Evolutionary conservation across 2,797 vertebrate species (phyloP).

Genomic region (Mormyrops attenuatus): DNA sequence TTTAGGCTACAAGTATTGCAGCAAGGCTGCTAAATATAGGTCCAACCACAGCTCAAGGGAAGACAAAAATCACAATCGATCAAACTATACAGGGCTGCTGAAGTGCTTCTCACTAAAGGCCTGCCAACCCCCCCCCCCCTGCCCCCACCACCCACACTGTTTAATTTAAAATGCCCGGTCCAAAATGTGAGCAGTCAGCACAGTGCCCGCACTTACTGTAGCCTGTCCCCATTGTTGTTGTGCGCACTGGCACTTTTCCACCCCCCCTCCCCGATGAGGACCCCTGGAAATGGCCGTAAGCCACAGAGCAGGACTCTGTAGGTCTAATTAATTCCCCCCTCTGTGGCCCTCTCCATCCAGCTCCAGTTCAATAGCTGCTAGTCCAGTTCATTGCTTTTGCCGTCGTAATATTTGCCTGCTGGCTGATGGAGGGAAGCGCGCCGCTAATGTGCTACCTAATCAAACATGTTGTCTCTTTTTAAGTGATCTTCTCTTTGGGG

Average conservation of each 20-base stretch:
- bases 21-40: conserved; percentile 37
- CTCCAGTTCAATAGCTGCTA: not conserved
- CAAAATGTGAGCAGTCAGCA: not conserved
- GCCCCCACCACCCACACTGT: not conserved
- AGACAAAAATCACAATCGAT: conserved; percentile 45
- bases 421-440: not conserved
- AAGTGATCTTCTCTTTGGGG: conserved; percentile 13
- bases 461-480: conserved; percentile 21
- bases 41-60: conserved; percentile 36
- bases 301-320: not conserved
- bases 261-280: not conserved
- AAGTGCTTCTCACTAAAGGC: not conserved
- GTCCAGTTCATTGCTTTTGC: conserved; percentile 4
- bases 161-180: not conserved
- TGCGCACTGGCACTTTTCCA: not conserved
- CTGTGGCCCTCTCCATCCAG: not conserved
- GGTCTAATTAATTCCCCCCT: conserved; percentile 17
- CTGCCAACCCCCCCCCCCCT: not conserved
- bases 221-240: not conserved
- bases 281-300: not conserved
- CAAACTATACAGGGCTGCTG: conserved; percentile 35
- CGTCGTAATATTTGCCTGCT: conserved; percentile 15
- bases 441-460: conserved; percentile 10
- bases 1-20: not conserved
- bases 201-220: not conserved